Base-by-base conservation (phyloP, 2,797 vertebrate genomes). In the Catostomus latipinnis region DNA sequence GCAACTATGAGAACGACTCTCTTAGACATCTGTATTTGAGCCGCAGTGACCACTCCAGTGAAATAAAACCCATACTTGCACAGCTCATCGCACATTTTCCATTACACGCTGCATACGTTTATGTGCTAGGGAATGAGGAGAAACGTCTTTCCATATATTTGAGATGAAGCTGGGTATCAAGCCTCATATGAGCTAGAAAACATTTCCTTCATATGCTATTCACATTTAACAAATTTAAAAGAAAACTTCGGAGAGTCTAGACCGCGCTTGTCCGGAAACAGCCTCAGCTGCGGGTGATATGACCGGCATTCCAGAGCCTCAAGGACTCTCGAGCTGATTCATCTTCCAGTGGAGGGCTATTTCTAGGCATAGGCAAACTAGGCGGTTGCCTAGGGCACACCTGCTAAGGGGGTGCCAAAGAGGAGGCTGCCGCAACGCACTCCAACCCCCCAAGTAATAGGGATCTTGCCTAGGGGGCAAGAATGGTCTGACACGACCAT, bases 141-240 rank as follows among this genome's bases (percentile, higher is more conserved):
- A 74, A 66, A 78, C 62, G 14, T 76, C 80, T 73, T 58, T 75
- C 78, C 82, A 57, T 81, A 65, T 75, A 80, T 82, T 82, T 81
- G 5, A 78, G 63, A 72, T 63, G 69, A 83, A 74, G 48, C 78
- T 84, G 81, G 76, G 60, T 52, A 69, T 76, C 65, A 78, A 78
- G 74, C 62, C 76, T 74, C 57, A 76, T 74, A 82, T 82, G 74
- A 82, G 80, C 76, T 78, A 84, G 82, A 82, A 34, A 80, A 82
- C 60, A 67, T 74, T 74, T 73, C 54, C 66, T 58, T 82, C 74
- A 16, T 60, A 75, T 10, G n/a, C 75, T 65, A 16, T 18, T 66
- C 71, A 65, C 66, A 50, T 74, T 52, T 63, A 50, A 74, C 63
- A 13, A 18, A 2, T 65, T 74, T 67, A 58, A 78, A 70, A 70